Conservation (phyloP, 2,113 vertebrate species). For the Ptychochromis oligacanthus region DNA sequence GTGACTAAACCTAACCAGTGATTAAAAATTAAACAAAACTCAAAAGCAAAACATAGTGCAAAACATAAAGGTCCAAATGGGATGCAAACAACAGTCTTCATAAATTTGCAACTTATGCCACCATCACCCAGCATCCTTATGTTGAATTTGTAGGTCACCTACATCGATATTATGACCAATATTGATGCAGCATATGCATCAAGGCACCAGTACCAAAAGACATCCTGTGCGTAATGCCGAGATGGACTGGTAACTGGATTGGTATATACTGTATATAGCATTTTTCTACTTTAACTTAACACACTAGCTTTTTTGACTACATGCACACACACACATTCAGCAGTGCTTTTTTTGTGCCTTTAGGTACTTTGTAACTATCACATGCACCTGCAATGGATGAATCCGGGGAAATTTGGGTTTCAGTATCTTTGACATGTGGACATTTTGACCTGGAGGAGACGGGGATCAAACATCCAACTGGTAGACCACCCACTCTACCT, state of each 20-base stretch:
- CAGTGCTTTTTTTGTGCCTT: no score
- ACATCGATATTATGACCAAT: not conserved
- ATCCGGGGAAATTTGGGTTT: not conserved
- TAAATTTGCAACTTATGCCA: not conserved
- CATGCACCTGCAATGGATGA: not conserved
- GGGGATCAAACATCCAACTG: not conserved
- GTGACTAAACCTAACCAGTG: not conserved
- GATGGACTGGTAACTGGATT: no score
- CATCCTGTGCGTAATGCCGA: not conserved
- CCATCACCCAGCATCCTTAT: not conserved
- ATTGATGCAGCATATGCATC: not conserved
- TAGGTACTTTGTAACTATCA: no score
- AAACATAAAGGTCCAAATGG: not conserved
- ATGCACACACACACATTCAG: no score
- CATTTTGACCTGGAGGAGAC: not conserved
- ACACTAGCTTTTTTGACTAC: no score
- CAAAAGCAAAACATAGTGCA: not conserved
- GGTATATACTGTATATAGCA: no score
- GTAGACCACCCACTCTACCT: not conserved
- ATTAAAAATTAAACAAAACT: not conserved
- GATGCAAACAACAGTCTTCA: not conserved
- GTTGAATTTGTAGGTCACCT: not conserved
- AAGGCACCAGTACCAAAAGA: not conserved
- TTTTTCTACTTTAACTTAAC: no score
- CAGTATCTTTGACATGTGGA: not conserved